A percentile compares a stretch with the other conserved stretches of the same genome.
These are phyloP conservation scores for Columba livia DNA, from an alignment of 2,113 vertebrate genomes.

Conservation along the genomic window DNA sequence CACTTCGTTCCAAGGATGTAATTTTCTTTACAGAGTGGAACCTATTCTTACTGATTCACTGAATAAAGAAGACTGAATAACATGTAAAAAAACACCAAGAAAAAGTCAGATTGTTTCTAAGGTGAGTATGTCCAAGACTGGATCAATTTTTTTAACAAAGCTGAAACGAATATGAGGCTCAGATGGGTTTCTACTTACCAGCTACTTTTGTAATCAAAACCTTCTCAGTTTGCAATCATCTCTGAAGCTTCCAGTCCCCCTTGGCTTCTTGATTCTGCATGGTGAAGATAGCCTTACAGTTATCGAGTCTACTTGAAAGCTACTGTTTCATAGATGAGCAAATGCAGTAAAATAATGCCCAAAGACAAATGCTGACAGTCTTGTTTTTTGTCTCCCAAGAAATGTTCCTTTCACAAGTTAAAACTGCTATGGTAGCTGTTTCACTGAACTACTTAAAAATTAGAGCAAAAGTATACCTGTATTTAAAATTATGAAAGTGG, in stretches of 20 bases:
- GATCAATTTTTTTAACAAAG: neutral
- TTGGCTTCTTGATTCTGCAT: neutral
- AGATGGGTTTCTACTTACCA: neutral
- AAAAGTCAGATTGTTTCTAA: neutral
- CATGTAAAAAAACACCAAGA: neutral
- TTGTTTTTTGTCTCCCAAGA: neutral
- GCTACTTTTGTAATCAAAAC: neutral
- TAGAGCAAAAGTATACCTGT: neutral
- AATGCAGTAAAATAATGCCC: neutral
- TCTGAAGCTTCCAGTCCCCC: neutral
- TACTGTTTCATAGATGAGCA: neutral
- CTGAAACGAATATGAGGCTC: neutral
- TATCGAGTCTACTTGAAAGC: neutral
- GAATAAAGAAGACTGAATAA: neutral
- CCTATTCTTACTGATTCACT: neutral
- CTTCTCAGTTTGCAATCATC: neutral
- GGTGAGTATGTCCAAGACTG: neutral
- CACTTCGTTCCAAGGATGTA: neutral
- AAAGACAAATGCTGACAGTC: neutral
- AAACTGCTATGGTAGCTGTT: neutral
- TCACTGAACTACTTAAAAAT: neutral
- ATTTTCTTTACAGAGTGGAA: neutral
- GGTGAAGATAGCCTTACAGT: neutral
- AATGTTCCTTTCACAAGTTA: neutral
- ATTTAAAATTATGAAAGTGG: neutral